Conservation (phyloP, 2,797 vertebrate genomes). For the Dryobates pubescens region DNA sequence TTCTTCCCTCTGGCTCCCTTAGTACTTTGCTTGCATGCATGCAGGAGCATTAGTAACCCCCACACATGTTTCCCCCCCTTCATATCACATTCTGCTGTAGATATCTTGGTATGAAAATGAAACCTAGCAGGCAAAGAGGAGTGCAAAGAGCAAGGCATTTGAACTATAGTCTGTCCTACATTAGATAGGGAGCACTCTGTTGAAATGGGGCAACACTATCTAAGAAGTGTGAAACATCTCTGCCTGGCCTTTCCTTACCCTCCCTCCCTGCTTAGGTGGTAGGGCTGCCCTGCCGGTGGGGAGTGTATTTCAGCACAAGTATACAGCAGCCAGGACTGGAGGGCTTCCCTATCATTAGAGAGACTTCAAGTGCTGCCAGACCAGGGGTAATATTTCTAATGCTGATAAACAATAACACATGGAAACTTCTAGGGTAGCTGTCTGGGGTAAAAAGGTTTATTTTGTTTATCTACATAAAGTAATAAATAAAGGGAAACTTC, state of each 20-base stretch:
- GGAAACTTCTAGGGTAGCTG: background rate
- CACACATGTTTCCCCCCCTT: rapidly evolving
- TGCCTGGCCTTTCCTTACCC: background rate
- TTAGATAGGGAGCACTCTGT: background rate
- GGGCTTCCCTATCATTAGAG: background rate
- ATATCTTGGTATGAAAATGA: background rate
- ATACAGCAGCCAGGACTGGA: background rate
- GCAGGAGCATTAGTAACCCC: background rate
- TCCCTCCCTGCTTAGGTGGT: background rate
- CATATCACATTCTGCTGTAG: background rate
- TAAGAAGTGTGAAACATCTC: background rate
- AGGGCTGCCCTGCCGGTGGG: background rate
- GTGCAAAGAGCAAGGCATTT: background rate
- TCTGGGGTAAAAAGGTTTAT: background rate
- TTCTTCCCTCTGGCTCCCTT: background rate
- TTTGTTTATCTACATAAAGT: background rate
- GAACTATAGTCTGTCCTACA: background rate
- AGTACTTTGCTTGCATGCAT: background rate
- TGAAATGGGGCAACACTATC: background rate
- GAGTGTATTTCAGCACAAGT: background rate
- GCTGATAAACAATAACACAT: background rate
- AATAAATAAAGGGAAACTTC: background rate
- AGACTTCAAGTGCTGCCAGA: background rate
- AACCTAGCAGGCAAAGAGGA: background rate
- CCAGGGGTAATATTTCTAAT: background rate